These are phyloP conservation scores for Nycticryphes semicollaris DNA, from an alignment of 2,113 vertebrate genomes.

Conservation along the genomic window DNA sequence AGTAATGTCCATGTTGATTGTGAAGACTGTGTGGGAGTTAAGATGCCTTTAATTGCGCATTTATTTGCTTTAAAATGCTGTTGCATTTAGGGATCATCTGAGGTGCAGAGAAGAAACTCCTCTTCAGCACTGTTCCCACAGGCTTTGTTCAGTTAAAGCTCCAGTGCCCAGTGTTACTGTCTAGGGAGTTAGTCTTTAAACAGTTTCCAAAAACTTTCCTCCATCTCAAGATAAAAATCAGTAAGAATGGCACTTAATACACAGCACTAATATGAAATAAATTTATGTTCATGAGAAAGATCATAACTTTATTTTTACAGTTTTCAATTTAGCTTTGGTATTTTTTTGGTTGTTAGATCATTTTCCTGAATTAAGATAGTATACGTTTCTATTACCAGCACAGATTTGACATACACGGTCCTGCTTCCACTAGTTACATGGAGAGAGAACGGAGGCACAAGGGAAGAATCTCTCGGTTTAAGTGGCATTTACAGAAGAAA, in stretches of 20 bases:
- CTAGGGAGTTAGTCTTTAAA: background rate
- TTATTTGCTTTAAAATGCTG: background rate
- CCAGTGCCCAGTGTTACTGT: fast-evolving
- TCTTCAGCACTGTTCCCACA: background rate
- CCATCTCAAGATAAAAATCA: background rate
- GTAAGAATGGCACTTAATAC: background rate
- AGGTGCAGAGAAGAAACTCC: background rate
- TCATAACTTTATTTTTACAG: background rate
- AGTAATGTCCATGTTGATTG: background rate
- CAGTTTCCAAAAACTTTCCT: background rate
- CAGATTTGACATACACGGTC: fast-evolving
- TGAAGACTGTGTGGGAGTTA: background rate
- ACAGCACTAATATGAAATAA: background rate
- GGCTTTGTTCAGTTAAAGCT: background rate
- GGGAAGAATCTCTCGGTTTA: background rate
- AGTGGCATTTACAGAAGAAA: background rate
- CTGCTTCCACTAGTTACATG: background rate
- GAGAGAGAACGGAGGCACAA: background rate
- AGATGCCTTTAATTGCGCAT: background rate
- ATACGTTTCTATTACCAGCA: background rate
- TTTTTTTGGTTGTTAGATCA: background rate
- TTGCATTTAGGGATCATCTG: background rate
- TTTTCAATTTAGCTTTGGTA: background rate
- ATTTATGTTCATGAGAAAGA: background rate
- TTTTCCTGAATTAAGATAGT: background rate